Evolutionary conservation across 2,888 invertebrate species (phyloP), one percentile per base, ranked within the genome.

Genomic region (Synanthedon tipuliformis): DNA sequence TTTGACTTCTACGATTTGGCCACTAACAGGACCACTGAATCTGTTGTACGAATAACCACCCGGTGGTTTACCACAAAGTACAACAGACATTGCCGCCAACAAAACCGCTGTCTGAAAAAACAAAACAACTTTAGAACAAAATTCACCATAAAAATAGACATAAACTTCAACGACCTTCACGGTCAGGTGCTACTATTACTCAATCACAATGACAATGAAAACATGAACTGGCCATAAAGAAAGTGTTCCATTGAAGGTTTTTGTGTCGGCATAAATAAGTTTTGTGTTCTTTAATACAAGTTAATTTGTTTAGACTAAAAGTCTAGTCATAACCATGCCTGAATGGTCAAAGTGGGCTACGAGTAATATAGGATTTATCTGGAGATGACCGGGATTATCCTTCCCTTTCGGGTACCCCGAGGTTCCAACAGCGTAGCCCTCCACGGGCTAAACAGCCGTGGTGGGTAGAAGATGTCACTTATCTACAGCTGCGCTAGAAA

Each of bases 21-120:
- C 93, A 65, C 91, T 92, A 27, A 93, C 93, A 16, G 94, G 94
- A 8, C 93, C 93, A 68, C 89, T 90, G 75, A 93, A 93, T 61
- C 91, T 89, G 66, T 91, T 90, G 75, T 91, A 93, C 5, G 92
- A 92, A 68, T 90, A 92, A 51, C 92, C 91, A 40, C 90, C 89
- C 2, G 81, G 81, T 27, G 74, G 71, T 54, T 72, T 78, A 1
- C 60, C 73, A 12, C 74, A 61, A 4, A 75, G 54, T 1, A 63
- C 78, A 4, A 66, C 55, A n/a, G 82, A 61, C 12, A 69, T 70
- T 54, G 80, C 53, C 10, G 71, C 66, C 18, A 83, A 54, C 5
- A 79, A 59, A 15, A 69, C 59, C 27, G 81, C 57, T 23, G 75
- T 63, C 86, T 86, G 69, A n/a, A 72, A 72, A 56, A 51, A 51